A percentile compares a stretch with the other conserved stretches of the same genome.
Evolutionary conservation across 2,797 vertebrate genomes (phyloP).

Genomic region (Alosa sapidissima): DNA sequence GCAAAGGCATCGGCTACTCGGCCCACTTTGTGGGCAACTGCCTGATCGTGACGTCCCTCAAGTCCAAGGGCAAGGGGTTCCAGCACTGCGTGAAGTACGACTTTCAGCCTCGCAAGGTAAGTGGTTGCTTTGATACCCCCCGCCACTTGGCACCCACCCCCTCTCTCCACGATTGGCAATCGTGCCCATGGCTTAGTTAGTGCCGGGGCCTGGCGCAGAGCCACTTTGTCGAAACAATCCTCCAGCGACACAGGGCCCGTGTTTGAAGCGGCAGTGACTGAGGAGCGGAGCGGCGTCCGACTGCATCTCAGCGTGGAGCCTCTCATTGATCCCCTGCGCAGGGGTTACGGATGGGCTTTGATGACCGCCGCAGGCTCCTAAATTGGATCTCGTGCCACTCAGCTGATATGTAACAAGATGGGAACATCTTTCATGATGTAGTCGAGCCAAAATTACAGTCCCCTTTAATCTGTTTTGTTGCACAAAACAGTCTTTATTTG

Average conservation of each 20-base stretch:
- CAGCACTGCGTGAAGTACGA: slow-evolving; percentile 98
- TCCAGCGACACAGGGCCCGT: not conserved
- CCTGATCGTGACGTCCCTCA: slow-evolving; percentile 94
- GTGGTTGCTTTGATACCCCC: slow-evolving; percentile 30
- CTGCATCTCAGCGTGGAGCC: not conserved
- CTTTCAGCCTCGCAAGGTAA: slow-evolving; percentile 96
- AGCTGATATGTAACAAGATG: not conserved
- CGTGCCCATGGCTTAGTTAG: not conserved
- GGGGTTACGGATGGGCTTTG: slow-evolving; percentile 5
- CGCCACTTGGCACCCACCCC: not conserved
- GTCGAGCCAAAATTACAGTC: not conserved
- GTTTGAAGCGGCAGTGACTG: not conserved
- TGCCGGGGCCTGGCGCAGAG: not conserved
- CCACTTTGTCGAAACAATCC: not conserved
- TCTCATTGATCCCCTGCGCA: not conserved
- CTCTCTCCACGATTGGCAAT: not conserved
- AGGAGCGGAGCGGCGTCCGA: not conserved
- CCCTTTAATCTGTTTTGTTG: not conserved
- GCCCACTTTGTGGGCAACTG: slow-evolving; percentile 96
- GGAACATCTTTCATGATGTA: not conserved
- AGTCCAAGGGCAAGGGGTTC: slow-evolving; percentile 98
- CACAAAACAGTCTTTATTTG: not conserved
- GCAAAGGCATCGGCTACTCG: slow-evolving; percentile 96
- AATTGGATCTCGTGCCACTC: not conserved
- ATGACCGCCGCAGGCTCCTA: not conserved